Evolutionary conservation across 2,888 invertebrate genomes (phyloP).

Genomic region (Liposcelis brunnea): DNA sequence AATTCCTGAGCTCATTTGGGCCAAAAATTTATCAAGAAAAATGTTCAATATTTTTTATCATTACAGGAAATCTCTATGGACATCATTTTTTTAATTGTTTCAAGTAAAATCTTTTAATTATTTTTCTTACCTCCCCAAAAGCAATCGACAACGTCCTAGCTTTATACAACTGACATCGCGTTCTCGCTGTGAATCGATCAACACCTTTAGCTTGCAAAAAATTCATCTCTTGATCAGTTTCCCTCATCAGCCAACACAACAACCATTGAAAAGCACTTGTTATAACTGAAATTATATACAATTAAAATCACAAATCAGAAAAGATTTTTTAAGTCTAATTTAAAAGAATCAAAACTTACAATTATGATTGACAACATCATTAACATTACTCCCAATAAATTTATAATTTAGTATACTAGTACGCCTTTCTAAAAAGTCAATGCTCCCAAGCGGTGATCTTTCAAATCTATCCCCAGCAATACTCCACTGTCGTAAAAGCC

Average conservation of each 20-base stretch:
- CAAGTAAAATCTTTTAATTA: neutral
- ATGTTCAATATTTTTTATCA: no score
- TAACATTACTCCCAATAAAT: constrained; percentile 21
- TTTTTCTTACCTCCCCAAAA: constrained; percentile 62
- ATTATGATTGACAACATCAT: constrained; percentile 24
- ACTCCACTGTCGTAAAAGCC: constrained; percentile 53
- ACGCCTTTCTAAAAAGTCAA: constrained; percentile 43
- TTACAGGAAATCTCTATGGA: no score
- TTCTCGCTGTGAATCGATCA: constrained; percentile 58
- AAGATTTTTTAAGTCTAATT: no score
- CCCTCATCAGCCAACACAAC: constrained; percentile 55
- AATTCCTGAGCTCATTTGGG: no score
- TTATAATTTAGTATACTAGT: constrained; percentile 29
- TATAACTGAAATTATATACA: constrained; percentile 39
- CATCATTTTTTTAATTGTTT: constrained; percentile 22
- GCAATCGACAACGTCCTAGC: constrained; percentile 56
- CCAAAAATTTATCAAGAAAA: no score
- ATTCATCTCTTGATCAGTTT: constrained; percentile 45
- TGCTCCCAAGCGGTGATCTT: constrained; percentile 52
- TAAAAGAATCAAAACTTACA: constrained; percentile 28
- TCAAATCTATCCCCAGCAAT: constrained; percentile 18
- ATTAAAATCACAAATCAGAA: no score
- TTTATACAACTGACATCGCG: constrained; percentile 64
- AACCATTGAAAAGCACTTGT: constrained; percentile 66
- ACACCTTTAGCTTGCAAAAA: constrained; percentile 35